phyloP scores from a whole-genome alignment of 2,797 vertebrate species.

The Mormyrops boulengeri region DNA sequence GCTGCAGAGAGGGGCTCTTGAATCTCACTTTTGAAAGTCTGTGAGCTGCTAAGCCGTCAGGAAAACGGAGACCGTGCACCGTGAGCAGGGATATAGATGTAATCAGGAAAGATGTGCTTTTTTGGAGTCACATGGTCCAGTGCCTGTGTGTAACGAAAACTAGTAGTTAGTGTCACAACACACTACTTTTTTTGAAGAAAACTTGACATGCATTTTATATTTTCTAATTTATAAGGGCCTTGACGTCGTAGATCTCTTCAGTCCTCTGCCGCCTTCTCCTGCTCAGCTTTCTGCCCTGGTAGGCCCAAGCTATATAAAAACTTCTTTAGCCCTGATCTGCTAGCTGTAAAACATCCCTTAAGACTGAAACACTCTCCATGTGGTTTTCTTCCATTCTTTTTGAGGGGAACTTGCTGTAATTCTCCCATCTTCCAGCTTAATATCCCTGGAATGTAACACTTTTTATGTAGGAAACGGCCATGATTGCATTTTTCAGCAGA shows the following conservation, averaged over 20 bases:
- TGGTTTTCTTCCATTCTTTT: neutral
- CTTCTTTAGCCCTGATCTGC: neutral
- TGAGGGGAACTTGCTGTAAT: neutral
- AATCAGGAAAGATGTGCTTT: neutral
- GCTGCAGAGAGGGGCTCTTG: neutral
- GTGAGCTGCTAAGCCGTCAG: neutral
- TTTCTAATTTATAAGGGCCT: constrained; percentile 11
- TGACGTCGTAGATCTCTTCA: constrained; percentile 30
- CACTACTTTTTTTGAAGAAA: neutral
- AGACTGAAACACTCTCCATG: neutral
- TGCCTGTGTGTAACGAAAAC: neutral
- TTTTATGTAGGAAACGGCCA: too few relatives aligned
- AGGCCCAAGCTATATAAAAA: neutral
- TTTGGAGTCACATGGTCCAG: too few relatives aligned
- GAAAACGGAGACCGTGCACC: neutral
- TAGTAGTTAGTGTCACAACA: neutral
- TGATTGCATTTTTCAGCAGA: neutral
- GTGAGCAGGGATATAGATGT: neutral
- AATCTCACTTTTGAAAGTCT: neutral
- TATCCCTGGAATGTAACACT: neutral
- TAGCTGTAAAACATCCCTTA: neutral
- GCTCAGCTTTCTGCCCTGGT: constrained; percentile 24
- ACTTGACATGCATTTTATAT: neutral
- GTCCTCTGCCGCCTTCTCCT: constrained; percentile 19
- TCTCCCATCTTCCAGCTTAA: neutral